Evolutionary conservation across 2,797 vertebrate genomes (phyloP), one percentile per base, ranked within the genome.

Genomic region (Poecile montanus): DNA sequence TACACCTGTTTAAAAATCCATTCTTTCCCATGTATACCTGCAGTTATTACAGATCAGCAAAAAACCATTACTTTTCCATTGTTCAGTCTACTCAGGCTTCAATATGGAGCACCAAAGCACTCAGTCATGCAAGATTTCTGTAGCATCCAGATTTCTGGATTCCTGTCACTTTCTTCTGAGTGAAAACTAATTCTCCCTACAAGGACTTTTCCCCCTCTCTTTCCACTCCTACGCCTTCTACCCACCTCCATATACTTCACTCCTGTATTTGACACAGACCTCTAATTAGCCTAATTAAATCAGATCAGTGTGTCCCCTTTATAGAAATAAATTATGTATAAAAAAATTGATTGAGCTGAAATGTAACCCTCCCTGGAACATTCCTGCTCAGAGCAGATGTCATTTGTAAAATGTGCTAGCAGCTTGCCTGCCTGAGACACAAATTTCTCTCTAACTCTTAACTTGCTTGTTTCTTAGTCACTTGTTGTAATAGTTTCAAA

Each of bases 241-340:
- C 56, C 36, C 67, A 87, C 85, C 77, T 87, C 48, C 73, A 79
- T 57, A 76, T 73, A 53, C 74, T 91, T 94, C 88, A 72, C 32
- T 93, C 48, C 60, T 78, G 26, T 75, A 74, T 91, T 93, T 94
- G 85, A 94, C 80, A 88, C 11, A 86, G 85, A 85, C 73, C 63
- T 94, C 56, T 85, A 95, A 90, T 96, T 94, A 94, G 56, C 60
- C 84, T 80, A 90, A 95, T 96, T 95, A 91, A 86, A 89, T 78
- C 71, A 85, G 80, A 92, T 70, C 71, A 57, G 32, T 75, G 15
- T 93, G 88, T 89, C 74, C 60, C 30, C 50, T 91, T 93, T 77
- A 77, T 47, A 74, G 61, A 58, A 85, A 92, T 92, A 94, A 92
- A 94, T 94, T 71, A 93, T 77, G 57, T 54, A 75, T 93, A 19